Conservation (phyloP, 2,113 vertebrate genomes). For the Tychaedon coryphoeus region DNA sequence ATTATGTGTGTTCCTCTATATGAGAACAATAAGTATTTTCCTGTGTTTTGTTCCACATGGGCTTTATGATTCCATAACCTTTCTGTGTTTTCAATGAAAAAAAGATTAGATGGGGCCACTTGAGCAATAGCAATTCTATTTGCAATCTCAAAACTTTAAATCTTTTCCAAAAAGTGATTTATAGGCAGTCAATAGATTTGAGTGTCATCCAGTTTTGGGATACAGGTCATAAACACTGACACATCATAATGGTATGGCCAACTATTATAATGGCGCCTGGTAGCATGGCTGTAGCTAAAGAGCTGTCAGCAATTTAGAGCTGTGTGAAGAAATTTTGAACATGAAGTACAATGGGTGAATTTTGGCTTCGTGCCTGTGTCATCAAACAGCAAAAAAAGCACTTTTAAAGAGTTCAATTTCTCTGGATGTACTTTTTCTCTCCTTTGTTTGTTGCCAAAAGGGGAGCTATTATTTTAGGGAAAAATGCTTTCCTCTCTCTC, state of each 20-base stretch:
- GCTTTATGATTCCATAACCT: slow-evolving; percentile 8
- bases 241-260: neutral
- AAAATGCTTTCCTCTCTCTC: slow-evolving; percentile 16
- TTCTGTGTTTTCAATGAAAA: slow-evolving; percentile 51
- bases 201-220: slow-evolving; percentile 28
- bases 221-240: slow-evolving; percentile 54
- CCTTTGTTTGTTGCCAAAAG: slow-evolving; percentile 59
- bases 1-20: slow-evolving; percentile 18
- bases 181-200: slow-evolving; percentile 52
- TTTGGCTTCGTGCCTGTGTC: slow-evolving; percentile 55
- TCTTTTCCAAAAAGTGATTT: slow-evolving; percentile 49
- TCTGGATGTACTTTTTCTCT: slow-evolving; percentile 34
- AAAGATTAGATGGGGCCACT: slow-evolving; percentile 19
- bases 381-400: slow-evolving; percentile 44
- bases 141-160: slow-evolving; percentile 15
- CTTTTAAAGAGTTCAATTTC: slow-evolving; percentile 26
- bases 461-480: slow-evolving; percentile 46
- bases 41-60: slow-evolving; percentile 31
- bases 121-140: slow-evolving; percentile 28
- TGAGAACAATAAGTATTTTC: slow-evolving; percentile 50
- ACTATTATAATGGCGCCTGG: neutral
- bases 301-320: slow-evolving; percentile 24
- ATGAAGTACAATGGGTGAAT: slow-evolving; percentile 57
- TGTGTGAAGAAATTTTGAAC: slow-evolving; percentile 35
- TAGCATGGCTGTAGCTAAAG: slow-evolving; percentile 32